Conservation (phyloP, 2,888 invertebrate species). For the Pristionchus mayeri region DNA sequence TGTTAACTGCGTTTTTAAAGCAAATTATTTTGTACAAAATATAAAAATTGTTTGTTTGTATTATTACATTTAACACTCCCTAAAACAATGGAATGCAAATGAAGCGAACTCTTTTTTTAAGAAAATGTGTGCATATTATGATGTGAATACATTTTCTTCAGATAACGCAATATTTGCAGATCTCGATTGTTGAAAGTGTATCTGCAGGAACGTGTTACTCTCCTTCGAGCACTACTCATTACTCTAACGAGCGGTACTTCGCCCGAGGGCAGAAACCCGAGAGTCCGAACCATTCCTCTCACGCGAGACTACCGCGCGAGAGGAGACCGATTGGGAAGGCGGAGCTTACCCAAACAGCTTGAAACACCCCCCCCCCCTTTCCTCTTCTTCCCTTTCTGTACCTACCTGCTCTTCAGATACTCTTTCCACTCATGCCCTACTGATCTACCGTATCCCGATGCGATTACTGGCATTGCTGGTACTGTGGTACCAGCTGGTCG, state of each 20-base stretch:
- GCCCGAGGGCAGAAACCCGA: not conserved
- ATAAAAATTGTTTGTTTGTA: constrained; percentile 11
- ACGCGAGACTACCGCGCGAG: constrained; percentile 33
- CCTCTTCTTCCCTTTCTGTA: constrained; percentile 11
- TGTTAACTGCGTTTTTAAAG: no score
- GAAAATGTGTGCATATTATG: no score
- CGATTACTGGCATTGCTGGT: constrained; percentile 11
- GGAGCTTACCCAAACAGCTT: constrained; percentile 37
- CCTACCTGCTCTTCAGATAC: not conserved
- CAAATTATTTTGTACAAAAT: no score
- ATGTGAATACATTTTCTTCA: no score
- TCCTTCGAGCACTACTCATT: not conserved
- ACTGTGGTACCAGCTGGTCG: not conserved
- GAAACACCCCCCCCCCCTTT: not conserved
- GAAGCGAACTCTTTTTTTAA: no score
- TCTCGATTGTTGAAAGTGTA: no score
- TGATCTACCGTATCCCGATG: constrained; percentile 36
- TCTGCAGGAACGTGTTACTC: not conserved
- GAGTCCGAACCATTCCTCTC: constrained; percentile 31
- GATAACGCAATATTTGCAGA: no score
- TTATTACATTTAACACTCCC: no score
- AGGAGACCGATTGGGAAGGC: not conserved
- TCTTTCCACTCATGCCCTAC: not conserved
- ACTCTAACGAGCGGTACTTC: constrained; percentile 29
- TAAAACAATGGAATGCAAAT: no score